These are phyloP conservation scores for Brachionichthys hirsutus DNA, from an alignment of 2,113 vertebrate species.

Conservation along the genomic window DNA sequence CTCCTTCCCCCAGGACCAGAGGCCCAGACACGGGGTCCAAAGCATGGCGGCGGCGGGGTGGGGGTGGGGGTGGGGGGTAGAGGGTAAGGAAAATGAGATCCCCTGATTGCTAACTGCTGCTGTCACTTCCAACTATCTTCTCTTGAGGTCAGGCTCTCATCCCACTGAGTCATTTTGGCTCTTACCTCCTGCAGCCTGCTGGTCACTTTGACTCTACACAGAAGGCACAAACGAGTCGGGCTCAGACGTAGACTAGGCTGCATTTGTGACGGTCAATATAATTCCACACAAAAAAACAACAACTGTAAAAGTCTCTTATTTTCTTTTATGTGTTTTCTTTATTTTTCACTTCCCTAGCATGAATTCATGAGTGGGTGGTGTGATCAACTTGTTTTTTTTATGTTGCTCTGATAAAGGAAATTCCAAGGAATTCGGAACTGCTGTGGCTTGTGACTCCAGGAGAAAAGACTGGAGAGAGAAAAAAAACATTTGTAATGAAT, in stretches of 20 bases:
- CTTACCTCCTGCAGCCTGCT: conserved; percentile 53
- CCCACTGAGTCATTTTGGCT: conserved; percentile 69
- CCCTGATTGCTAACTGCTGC: conserved; percentile 73
- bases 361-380: conserved; percentile 76
- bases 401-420: conserved; percentile 75
- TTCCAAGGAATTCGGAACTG: conserved; percentile 77
- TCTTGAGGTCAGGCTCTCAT: conserved; percentile 66
- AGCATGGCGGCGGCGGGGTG: conserved; percentile 42
- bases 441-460: conserved; percentile 74
- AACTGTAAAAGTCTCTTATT: conserved; percentile 31
- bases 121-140: conserved; percentile 72
- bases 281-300: not conserved
- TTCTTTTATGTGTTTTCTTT: conserved; percentile 51
- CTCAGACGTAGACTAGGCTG: conserved; percentile 56
- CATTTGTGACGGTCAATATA: conserved; percentile 53
- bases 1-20: conserved; percentile 70
- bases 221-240: conserved; percentile 53
- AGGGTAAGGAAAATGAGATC: conserved; percentile 67
- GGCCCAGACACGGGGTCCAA: conserved; percentile 75
- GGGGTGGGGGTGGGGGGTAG: conserved; percentile 19
- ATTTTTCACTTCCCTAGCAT: conserved; percentile 56
- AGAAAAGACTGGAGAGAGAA: conserved; percentile 57
- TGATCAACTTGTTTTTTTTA: conserved; percentile 75
- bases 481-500: conserved; percentile 73
- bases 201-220: conserved; percentile 59